These are phyloP conservation scores for Uria aalge DNA, from an alignment of 2,113 vertebrate species.

Conservation along the genomic window DNA sequence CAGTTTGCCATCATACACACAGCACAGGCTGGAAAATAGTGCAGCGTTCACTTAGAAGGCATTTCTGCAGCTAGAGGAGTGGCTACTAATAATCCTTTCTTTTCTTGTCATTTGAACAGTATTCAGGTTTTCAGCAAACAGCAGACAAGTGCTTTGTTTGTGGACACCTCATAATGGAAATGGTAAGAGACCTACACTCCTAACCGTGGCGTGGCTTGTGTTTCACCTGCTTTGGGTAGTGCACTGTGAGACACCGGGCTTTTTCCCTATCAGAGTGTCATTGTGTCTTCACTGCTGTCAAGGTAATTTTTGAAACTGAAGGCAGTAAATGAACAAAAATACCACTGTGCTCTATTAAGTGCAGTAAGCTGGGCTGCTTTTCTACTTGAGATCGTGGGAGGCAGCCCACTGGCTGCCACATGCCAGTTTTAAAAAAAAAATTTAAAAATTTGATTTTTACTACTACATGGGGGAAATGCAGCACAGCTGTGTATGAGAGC, in stretches of 20 bases:
- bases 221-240: neutral
- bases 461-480: neutral
- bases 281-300: neutral
- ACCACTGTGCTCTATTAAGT: neutral
- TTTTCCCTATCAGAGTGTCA: neutral
- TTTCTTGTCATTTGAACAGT: constrained; percentile 77
- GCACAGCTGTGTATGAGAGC: neutral
- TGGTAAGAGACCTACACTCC: constrained; percentile 81
- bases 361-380: neutral
- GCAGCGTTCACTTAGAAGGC: neutral
- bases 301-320: neutral
- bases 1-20: neutral
- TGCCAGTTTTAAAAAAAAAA: neutral
- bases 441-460: neutral
- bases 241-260: neutral
- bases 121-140: constrained; percentile 98
- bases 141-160: constrained; percentile 99
- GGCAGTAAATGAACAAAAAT: neutral
- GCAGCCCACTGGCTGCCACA: neutral
- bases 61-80: neutral
- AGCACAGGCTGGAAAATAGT: neutral
- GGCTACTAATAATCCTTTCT: neutral
- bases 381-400: neutral
- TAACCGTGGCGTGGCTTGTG: neutral
- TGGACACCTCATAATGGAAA: constrained; percentile 99